Evolutionary conservation across 2,888 invertebrate genomes (phyloP).

Genomic region (Caenorhabditis japonica): DNA sequence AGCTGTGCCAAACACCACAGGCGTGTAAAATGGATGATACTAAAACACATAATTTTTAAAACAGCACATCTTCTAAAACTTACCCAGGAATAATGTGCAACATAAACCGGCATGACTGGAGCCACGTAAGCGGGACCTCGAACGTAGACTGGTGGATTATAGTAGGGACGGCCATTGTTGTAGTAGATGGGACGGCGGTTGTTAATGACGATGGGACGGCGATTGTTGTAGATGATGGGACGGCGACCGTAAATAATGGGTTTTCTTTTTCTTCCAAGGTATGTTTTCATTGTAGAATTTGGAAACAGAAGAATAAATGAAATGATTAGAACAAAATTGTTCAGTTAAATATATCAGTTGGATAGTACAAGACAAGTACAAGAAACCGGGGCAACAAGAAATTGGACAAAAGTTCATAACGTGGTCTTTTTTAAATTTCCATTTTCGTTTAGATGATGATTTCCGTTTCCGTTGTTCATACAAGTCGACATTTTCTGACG

Average conservation of each 20-base stretch:
- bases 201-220: slow-evolving; percentile 8
- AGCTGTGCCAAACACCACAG: not conserved
- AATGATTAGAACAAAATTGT: no score
- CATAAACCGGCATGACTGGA: no score
- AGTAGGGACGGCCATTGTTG: no score
- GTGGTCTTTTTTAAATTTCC: slow-evolving; percentile 38
- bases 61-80: no score
- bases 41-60: not conserved
- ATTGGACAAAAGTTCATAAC: slow-evolving; percentile 1
- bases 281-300: no score
- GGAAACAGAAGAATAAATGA: no score
- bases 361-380: no score
- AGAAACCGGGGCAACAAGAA: not conserved
- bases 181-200: no score
- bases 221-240: slow-evolving; percentile 6
- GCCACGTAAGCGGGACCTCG: no score
- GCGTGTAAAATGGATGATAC: slow-evolving; percentile 7
- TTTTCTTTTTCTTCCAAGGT: no score
- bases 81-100: slow-evolving; percentile 15
- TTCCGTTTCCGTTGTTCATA: slow-evolving; percentile 46
- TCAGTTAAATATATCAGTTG: no score
- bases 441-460: slow-evolving; percentile 37
- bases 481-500: slow-evolving; percentile 49
- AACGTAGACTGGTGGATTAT: no score
- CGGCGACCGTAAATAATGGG: not conserved